Base-by-base conservation (phyloP, 2,888 invertebrate species). In the Caenorhabditis sinica region DNA sequence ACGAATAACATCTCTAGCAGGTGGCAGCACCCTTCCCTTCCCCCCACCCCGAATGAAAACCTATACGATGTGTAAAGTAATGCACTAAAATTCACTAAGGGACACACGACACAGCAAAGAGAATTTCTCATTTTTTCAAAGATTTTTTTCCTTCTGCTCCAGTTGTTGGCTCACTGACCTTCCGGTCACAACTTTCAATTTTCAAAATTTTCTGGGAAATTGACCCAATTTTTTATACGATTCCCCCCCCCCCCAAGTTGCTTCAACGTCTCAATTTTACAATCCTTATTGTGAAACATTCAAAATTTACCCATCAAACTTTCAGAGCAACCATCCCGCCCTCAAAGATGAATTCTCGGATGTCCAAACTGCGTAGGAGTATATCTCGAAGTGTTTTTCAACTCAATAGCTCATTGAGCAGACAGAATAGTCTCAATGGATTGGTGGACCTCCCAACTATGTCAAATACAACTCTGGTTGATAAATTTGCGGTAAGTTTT, bases 381-480 rank as follows among this genome's bases (percentile, higher is more conserved):
- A 82, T 89, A 8, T 88, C 88, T n/a, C 69, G 89, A 8, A 88
- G 88, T 36, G 85, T 89, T 11, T 87, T 87, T 45, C 89, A 89
- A 63, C 72, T 89, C 23, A 86, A 88, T 40, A 84, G 83, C 61
- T 83, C 83, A 9, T 40, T 88, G 25, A 86, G 86, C 49, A 58
- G 88, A 49, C 76, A 82, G 51, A 85, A 77, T 49, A 88, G 88
- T 75, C 30, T 88, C 4, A 84, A 82, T 61, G 88, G 88, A 0
- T 68, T 88, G 11, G 86, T 88, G 23, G 86, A 88, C 36, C 51
- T 88, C 30, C 88, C 88, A n/a, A 87, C 86, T 3, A 86, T 79
- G 76, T 49, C 84, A 0, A 69, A 74, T 28, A 85, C 86, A 0
- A 86, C 88, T 0, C 56, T 88, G 8, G 86, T 86, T 23, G 88